Base-by-base conservation (phyloP, 2,113 vertebrate species). In the Thalassarche chlororhynchos region DNA sequence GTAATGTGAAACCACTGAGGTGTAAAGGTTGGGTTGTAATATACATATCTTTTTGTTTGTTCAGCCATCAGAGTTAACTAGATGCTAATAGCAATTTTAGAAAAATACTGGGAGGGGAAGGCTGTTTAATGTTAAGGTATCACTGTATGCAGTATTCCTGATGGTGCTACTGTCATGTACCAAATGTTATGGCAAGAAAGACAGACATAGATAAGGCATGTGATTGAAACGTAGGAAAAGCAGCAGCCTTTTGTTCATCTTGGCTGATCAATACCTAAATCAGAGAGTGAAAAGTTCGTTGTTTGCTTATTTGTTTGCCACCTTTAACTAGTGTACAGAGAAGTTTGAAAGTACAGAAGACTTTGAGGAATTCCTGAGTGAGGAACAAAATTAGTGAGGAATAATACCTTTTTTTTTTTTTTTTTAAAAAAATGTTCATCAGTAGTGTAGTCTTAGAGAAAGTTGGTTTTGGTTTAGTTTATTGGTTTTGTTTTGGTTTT, bases 341-440 rank as follows among this genome's bases (percentile, higher is more conserved):
- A 87, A 72, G 26, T 57, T 8, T 38, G 49, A 68, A 87, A 60
- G 20, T 38, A 46, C 31, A 21, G 49, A 42, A 42, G 54, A 54
- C 47, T 57, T 36, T 3, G 51, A 68, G 57, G 47, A 58, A 29
- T 77, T 89, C 18, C 18, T 5, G 3, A 29, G 17, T 26, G 49
- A 77, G n/a, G 42, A 93, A 55, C 34, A 84, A 40, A 47, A 57
- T 25, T 9, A 44, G 8, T 42, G 19, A 89, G 46, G 31, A 79
- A 20, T 12, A 38, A 25, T 14, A 23, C 3, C 14, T 7, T 17
- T 38, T 38, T 36, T 14, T 14, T 8, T 38, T 38, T 38, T n/a
- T n/a, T n/a, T n/a, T n/a, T n/a, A n/a, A n/a, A n/a, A 47, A 15
- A 24, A 4, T 12, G 3, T 28, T 72, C 1, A 3, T 24, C 1